Evolutionary conservation across 2,888 invertebrate genomes (phyloP), one percentile per base, ranked within the genome.

Genomic region (Plebejus melissa): DNA sequence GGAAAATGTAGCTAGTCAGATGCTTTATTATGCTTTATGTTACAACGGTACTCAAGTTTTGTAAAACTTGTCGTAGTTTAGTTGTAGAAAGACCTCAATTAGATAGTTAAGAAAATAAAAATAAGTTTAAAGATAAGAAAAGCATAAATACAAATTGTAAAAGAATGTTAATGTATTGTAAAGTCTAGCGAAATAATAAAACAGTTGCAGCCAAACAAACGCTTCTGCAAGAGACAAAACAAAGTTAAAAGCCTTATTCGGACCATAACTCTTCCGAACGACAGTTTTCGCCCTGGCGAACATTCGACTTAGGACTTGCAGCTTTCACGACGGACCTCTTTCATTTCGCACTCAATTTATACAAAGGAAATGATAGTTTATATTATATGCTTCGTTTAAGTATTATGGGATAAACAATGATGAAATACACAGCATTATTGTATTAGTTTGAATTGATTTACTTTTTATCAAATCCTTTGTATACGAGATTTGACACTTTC

Each of bases 221-320:
- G 71, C 46, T 71, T 71, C 50, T 46, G 71, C 71, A 28, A 46
- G 71, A 71, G 71, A 71, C 71, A 71, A 71, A 71, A 71, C 50
- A 71, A 71, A 71, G 71, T 71, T 71, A 71, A 71, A 71, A 71
- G 71, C 71, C 71, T 71, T 71, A 41, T 71, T 71, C 71, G 46
- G 46, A 41, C 41, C 71, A 71, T 71, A 71, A 71, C 41, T 71
- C 71, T 71, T 71, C 28, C 28, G 41, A 46, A 46, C 71, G 71
- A 71, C 71, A 71, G 71, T 71, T 71, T 71, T 50, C 71, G 71
- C 46, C 71, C 70, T 70, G 71, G 71, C 71, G 50, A 71, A 71
- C 71, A 71, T 71, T 71, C 71, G 50, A 71, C 71, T 71, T 71
- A 71, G 71, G 65, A 32, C 46, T 71, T 71, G 41, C 41, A 50